Conservation (phyloP, 2,888 invertebrate species). For the Seira ritae region DNA sequence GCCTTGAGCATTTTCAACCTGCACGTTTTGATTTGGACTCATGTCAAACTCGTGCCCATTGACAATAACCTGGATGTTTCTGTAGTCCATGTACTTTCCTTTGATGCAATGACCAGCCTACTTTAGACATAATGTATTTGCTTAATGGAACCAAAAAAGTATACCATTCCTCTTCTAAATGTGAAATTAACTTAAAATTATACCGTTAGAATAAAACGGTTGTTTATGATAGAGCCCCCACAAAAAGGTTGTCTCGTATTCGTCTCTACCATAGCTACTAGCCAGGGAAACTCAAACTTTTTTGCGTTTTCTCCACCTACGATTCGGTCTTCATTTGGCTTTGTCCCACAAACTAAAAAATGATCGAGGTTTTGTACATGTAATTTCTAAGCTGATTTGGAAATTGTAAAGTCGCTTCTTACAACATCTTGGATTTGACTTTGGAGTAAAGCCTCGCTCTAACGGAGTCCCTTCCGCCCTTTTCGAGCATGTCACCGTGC, state of each 20-base stretch:
- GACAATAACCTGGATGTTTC: constrained; percentile 50
- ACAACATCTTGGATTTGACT: constrained; percentile 63
- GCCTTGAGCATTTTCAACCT: neutral
- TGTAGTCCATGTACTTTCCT: constrained; percentile 52
- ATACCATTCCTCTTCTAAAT: neutral
- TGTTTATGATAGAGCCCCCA: constrained; percentile 61
- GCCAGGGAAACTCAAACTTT: constrained; percentile 70
- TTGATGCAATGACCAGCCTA: constrained; percentile 53
- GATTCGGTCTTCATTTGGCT: constrained; percentile 65
- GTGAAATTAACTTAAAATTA: neutral
- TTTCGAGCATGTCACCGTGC: constrained; percentile 63
- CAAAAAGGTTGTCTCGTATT: constrained; percentile 69
- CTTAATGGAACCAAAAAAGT: no score
- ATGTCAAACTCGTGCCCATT: constrained; percentile 54
- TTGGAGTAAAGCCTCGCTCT: constrained; percentile 13
- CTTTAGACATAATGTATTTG: neutral
- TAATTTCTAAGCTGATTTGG: no score
- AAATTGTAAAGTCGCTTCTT: no score
- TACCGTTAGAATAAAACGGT: constrained; percentile 48
- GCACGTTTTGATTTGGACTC: constrained; percentile 32
- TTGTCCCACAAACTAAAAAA: constrained; percentile 67
- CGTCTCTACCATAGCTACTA: constrained; percentile 68
- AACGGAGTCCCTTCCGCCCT: constrained; percentile 53
- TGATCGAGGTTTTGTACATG: neutral
- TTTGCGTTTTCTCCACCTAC: constrained; percentile 64